Evolutionary conservation across 2,888 invertebrate species (phyloP).

Genomic region (Cremastinae sp.): DNA sequence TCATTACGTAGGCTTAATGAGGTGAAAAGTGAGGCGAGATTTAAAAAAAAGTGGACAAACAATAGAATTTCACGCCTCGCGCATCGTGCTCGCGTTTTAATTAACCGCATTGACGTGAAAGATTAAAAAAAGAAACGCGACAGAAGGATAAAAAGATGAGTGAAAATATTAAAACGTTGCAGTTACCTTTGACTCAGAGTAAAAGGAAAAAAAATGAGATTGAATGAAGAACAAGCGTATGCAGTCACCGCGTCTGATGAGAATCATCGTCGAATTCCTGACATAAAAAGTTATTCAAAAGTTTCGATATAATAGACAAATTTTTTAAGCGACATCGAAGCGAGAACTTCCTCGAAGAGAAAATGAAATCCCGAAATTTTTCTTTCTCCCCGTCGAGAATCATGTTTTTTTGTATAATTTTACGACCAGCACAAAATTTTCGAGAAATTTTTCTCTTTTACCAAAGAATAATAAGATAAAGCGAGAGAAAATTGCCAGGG

Average conservation of each 20-base stretch:
- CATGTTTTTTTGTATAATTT: background rate
- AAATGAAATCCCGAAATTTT: background rate
- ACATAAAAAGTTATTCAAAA: too few species aligned
- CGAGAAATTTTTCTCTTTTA: background rate
- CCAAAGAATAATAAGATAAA: constrained; percentile 4
- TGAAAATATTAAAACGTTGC: constrained; percentile 21
- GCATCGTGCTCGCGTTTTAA: constrained; percentile 22
- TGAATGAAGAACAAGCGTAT: too few species aligned
- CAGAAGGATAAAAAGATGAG: background rate
- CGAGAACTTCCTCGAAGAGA: background rate
- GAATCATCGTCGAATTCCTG: too few species aligned
- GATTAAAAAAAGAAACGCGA: constrained; percentile 11
- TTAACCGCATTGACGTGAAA: too few species aligned
- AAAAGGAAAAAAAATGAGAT: too few species aligned
- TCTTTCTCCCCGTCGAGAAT: background rate
- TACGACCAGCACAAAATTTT: background rate
- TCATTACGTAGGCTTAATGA: constrained; percentile 52
- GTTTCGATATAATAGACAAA: too few species aligned
- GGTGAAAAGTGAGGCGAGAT: background rate
- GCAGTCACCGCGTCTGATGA: too few species aligned
- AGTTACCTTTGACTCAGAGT: constrained; percentile 32
- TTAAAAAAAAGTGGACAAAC: constrained; percentile 23
- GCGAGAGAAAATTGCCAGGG: constrained; percentile 26
- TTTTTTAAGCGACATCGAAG: too few species aligned
- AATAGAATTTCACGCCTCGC: constrained; percentile 30